Evolutionary conservation across 2,888 invertebrate genomes (phyloP), one percentile per base, ranked within the genome.

Genomic region (Geophilus truncorum): DNA sequence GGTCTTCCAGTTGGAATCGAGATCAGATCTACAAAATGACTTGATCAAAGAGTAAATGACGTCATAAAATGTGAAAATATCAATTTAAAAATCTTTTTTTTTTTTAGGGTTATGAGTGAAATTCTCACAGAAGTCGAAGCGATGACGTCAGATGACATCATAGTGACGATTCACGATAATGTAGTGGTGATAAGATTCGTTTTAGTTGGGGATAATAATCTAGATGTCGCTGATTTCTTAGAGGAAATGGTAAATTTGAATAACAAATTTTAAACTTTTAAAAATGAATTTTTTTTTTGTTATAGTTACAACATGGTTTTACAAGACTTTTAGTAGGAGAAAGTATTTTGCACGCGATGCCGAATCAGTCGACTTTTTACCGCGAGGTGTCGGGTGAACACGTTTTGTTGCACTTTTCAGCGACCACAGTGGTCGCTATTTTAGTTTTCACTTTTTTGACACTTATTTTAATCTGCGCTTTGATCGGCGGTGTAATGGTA

Each of bases 181-280:
- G 88, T 88, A 0, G 87, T 89, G 0, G 87, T 88, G 40, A 86
- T 91, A n/a, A 89, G 90, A 36, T 92, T 92, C 80, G 89, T 92
- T 76, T 87, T 95, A 4, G 89, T 91, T 81, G 93, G 94, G 4
- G 90, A 90, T 0, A 90, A 91, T 83, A 93, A 94, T 84, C 92
- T 93, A 0, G 94, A 94, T 85, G 89, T 93, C 51, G 92, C 94
- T 0, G 94, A 92, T 85, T 91, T 92, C 84, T 89, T 95, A 75
- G 94, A 94, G 86, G 92, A 93, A 86, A 90, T 93, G 89, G 93
- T 93, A 84, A 88, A 89, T 75, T 80, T n/a, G n/a, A n/a, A n/a
- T n/a, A n/a, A n/a, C n/a, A n/a, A n/a, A n/a, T n/a, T n/a, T 34
- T 34, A 34, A 7, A 34, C 5, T 34, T 34, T 7, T 34, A 9